Conservation (phyloP, 1,140 invertebrate genomes). For the Drosophila ohnishii region DNA sequence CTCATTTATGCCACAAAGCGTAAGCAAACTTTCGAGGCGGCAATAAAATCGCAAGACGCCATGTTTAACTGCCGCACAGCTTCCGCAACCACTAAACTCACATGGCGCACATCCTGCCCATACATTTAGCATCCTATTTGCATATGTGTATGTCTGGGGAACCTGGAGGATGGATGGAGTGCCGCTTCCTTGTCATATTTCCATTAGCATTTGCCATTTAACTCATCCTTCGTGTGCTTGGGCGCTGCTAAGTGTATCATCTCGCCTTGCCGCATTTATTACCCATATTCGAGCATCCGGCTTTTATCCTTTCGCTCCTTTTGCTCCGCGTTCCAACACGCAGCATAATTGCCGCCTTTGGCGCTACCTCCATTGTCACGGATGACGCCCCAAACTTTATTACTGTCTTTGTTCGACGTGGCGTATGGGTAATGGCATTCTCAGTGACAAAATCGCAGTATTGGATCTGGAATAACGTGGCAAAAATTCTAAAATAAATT, state of each 20-base stretch:
- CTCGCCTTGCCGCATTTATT: constrained; percentile 72
- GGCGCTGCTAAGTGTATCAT: constrained; percentile 66
- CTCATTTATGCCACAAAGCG: constrained; percentile 76
- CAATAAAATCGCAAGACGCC: constrained; percentile 69
- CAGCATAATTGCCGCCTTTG: constrained; percentile 62
- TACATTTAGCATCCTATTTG: constrained; percentile 57
- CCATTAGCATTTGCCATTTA: constrained; percentile 78
- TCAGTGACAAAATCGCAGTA: background rate
- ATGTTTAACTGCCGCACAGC: constrained; percentile 62
- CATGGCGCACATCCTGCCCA: constrained; percentile 43
- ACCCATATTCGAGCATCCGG: constrained; percentile 76
- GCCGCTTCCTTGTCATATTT: constrained; percentile 69
- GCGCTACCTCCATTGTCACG: constrained; percentile 42
- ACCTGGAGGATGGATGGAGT: constrained; percentile 28
- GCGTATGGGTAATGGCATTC: constrained; percentile 23
- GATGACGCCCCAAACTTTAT: constrained; percentile 49
- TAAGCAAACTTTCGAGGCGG: constrained; percentile 74
- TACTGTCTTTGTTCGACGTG: constrained; percentile 42
- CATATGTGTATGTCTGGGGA: constrained; percentile 43
- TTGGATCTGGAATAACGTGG: background rate
- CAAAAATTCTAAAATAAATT: background rate
- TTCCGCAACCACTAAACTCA: constrained; percentile 76
- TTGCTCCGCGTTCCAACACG: constrained; percentile 25
- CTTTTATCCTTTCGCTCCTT: constrained; percentile 73
- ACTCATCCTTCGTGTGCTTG: constrained; percentile 56